Conservation (phyloP, 2,888 invertebrate species). For the Mactromeris polynyma region DNA sequence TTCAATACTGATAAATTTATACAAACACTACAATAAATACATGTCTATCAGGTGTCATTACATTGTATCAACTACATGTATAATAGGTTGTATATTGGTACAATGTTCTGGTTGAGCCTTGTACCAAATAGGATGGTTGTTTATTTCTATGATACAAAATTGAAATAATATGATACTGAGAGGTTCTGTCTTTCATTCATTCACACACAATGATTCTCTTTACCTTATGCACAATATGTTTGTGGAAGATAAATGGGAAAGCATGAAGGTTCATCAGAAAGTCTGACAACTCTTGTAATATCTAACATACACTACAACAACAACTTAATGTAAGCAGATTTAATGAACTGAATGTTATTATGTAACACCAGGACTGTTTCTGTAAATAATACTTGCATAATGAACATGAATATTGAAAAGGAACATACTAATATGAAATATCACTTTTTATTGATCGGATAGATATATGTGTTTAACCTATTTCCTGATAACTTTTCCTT, state of each 20-base stretch:
- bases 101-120: neutral
- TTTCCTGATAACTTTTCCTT: neutral
- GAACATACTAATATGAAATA: slow-evolving; percentile 3
- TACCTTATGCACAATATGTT: neutral
- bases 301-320: neutral
- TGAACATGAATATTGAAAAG: neutral
- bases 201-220: neutral
- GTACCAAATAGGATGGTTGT: neutral
- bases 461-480: neutral
- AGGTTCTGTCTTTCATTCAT: neutral
- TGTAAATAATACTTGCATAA: slow-evolving; percentile 3
- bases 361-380: neutral
- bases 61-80: neutral
- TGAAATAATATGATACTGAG: neutral
- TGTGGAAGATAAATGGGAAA: neutral
- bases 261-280: neutral
- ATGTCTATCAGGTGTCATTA: neutral
- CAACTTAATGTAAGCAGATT: neutral
- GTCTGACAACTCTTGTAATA: neutral
- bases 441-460: slow-evolving; percentile 1
- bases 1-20: neutral
- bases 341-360: neutral
- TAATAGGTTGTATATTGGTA: neutral
- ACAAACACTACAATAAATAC: neutral
- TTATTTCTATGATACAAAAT: neutral